Evolutionary conservation across 2,113 vertebrate species (phyloP).

Genomic region (Helogale parvula): DNA sequence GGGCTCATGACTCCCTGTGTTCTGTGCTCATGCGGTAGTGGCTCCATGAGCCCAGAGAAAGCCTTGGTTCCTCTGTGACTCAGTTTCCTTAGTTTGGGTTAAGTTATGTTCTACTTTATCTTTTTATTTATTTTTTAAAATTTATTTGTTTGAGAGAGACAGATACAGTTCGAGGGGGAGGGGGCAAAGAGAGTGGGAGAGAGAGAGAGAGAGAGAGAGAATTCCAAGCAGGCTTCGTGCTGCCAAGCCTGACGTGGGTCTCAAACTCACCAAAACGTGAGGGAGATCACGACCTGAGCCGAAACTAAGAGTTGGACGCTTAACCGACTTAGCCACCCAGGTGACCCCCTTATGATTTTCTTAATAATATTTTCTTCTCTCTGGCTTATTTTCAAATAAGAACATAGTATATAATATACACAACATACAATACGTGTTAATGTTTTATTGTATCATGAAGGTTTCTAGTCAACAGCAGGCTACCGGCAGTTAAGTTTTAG

Average conservation of each 20-base stretch:
- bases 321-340: neutral
- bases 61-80: no score
- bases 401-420: neutral
- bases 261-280: neutral
- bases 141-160: no score
- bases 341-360: neutral
- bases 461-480: neutral
- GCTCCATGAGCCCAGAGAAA: neutral
- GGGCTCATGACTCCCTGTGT: fast-evolving
- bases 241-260: neutral
- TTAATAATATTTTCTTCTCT: neutral
- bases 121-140: neutral
- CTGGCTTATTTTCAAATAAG: neutral
- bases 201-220: no score
- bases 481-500: neutral
- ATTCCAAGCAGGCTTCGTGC: no score
- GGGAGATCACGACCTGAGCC: neutral
- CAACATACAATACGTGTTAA: neutral
- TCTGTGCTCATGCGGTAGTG: neutral
- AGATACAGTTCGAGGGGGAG: no score
- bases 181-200: no score
- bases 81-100: neutral
- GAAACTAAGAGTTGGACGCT: no score
- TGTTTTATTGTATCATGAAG: neutral
- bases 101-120: neutral